Evolutionary conservation across 64 coral and sea anemone genomes (phyloP).

Genomic region (Dendronephthya gigantea): DNA sequence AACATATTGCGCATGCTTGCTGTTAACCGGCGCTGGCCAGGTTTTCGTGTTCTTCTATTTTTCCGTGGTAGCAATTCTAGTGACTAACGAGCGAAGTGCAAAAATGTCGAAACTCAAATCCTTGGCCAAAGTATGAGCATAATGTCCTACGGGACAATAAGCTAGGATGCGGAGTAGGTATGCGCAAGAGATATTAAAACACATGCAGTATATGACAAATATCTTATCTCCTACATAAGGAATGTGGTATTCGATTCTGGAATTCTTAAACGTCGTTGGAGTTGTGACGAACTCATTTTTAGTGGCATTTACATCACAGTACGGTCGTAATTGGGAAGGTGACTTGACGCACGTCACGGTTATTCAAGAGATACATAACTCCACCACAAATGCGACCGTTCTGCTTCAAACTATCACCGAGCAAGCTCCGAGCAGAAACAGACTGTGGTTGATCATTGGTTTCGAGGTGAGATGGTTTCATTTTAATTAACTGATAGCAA

Average conservation of each 20-base stretch:
- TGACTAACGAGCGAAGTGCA: no score
- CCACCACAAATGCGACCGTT: conserved; percentile 40
- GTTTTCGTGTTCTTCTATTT: no score
- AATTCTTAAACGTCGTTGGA: conserved; percentile 84
- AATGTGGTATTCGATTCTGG: conserved; percentile 86
- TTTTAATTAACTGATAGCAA: background rate
- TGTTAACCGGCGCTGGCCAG: no score
- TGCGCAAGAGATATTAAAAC: no score
- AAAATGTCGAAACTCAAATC: no score
- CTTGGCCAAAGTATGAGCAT: no score
- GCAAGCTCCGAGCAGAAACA: conserved; percentile 24
- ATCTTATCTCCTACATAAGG: conserved; percentile 32
- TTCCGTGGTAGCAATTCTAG: no score
- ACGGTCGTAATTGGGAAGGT: conserved; percentile 77
- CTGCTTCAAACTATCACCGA: conserved; percentile 38
- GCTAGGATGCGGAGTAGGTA: no score
- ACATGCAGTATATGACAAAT: no score
- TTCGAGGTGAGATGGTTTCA: conserved; percentile 54
- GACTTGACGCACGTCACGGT: background rate
- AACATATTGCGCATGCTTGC: no score
- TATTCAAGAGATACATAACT: background rate
- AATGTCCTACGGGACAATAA: no score
- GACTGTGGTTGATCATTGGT: conserved; percentile 76
- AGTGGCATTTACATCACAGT: conserved; percentile 84
- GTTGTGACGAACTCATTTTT: conserved; percentile 89